These are phyloP conservation scores for Epinephelus cyanopodus DNA, from an alignment of 2,113 vertebrate genomes.

Conservation along the genomic window DNA sequence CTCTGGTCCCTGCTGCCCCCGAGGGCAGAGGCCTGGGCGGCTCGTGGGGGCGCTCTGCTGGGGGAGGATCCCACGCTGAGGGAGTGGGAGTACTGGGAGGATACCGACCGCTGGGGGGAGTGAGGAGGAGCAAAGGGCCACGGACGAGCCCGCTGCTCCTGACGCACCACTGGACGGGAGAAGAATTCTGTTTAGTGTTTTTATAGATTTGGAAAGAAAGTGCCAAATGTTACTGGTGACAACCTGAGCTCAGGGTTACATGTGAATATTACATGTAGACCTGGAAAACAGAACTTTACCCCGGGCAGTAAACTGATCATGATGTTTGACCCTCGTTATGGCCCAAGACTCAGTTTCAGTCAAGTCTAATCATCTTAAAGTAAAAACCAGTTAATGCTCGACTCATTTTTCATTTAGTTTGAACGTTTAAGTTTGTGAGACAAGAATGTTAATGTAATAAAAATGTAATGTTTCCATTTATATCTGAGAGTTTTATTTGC, in stretches of 20 bases:
- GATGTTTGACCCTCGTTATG: too few relatives aligned
- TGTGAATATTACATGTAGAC: too few relatives aligned
- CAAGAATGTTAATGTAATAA: too few relatives aligned
- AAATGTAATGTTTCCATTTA: too few relatives aligned
- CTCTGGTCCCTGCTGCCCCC: conserved; percentile 61
- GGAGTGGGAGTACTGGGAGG: conserved; percentile 78
- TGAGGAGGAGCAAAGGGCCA: conserved; percentile 87
- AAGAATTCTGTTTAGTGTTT: background rate
- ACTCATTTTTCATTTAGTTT: too few relatives aligned
- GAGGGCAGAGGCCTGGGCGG: conserved; percentile 39
- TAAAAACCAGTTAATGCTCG: too few relatives aligned
- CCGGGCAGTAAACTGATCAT: too few relatives aligned
- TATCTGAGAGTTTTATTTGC: background rate
- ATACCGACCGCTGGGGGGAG: conserved; percentile 79
- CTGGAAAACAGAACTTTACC: too few relatives aligned
- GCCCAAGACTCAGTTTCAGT: too few relatives aligned
- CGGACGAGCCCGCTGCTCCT: conserved; percentile 85
- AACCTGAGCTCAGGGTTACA: too few relatives aligned
- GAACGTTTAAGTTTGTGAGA: too few relatives aligned
- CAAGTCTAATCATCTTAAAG: too few relatives aligned
- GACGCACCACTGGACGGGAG: conserved; percentile 83
- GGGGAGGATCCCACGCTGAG: conserved; percentile 79
- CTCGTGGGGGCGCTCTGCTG: conserved; percentile 64
- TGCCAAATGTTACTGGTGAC: background rate
- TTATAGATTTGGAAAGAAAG: background rate